Evolutionary conservation across 2,797 vertebrate species (phyloP), one percentile per base, ranked within the genome.

Genomic region (Muscicapa striata): DNA sequence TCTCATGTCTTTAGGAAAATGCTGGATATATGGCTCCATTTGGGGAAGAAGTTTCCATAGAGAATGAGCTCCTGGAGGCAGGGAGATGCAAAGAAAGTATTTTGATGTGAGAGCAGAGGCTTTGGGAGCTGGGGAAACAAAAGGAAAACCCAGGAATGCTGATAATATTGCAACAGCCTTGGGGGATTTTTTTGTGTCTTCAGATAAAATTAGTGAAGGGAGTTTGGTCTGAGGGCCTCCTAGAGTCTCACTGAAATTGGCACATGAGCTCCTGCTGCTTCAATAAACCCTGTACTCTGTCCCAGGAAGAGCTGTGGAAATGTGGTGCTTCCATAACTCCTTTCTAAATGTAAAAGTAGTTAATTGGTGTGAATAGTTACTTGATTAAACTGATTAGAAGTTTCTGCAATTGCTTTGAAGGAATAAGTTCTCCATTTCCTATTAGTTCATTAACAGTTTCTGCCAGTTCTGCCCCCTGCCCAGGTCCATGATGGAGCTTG

Each of bases 141-240:
- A 59, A 90, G 57, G 75, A n/a, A 90, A 83, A 89, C 78, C 66
- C 49, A 52, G 80, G 68, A 94, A 90, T 74, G 70, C 61, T 91
- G 72, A 34, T 79, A 82, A 87, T 64, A 38, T 80, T 87, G 61
- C 57, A 89, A 51, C 57, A 79, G 78, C 81, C 86, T 79, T 82
- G 78, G 75, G 78, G 57, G n/a, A 57, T 46, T 78, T 88, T 88
- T 84, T 73, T 84, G 40, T 61, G 81, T 94, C 70, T 93, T 92
- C 72, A 82, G 78, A 74, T 40, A 79, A 74, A 79, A 77, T 55
- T 36, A 57, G 72, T 27, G 68, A 49, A 57, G 72, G 43, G 48
- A 73, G 24, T 84, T 93, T 48, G 52, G 62, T 91, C 67, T 85
- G 58, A 75, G 40, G 29, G 80, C 43, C 43, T 93, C 19, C 74